Evolutionary conservation across 2,888 invertebrate species (phyloP), one percentile per base, ranked within the genome.

Genomic region (Drosophila maculinotata): DNA sequence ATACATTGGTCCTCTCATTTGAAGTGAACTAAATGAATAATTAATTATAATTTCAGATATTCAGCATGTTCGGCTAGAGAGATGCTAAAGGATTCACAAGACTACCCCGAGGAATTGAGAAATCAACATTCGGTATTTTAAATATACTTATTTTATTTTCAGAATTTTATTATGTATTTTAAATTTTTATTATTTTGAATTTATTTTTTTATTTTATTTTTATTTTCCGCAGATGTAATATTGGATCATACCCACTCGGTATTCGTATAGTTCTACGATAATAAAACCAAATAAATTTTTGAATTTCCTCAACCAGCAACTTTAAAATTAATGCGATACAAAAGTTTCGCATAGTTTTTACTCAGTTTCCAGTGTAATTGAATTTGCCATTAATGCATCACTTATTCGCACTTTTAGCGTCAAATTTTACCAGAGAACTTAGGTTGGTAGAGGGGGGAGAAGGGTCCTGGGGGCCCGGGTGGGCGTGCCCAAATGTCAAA

Each of bases 401-500:
- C 38, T 79, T 76, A 59, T 60, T 72, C 64, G 41, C 66, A 69
- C 66, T 70, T 60, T 76, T 75, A 64, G 25, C 39, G 39, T 47
- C 51, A 58, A 69, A 58, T 51, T 58, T 59, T 20, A 35, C 5
- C 12, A 23, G 17, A 20, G 39, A 45, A 15, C 25, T 31, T 25
- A 7, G 1, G 10, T 1, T 14, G 4, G 25, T 10, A 12, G n/a
- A 0, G 1, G 12, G 1, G 2, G 17, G 25, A 5, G 12, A 25
- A 7, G 42, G n/a, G n/a, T 8, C 33, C n/a, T 3, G 9, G 20
- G 12, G 28, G 31, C 38, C 25, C 12, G 30, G 23, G 39, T 45
- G 51, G 87, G 81, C 65, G 87, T 70, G 84, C 48, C 47, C 49
- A 66, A 75, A 63, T 81, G 80, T 76, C 75, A 81, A 71, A 70